Base-by-base conservation (phyloP, 2,797 vertebrate genomes). In the Helarctos malayanus region DNA sequence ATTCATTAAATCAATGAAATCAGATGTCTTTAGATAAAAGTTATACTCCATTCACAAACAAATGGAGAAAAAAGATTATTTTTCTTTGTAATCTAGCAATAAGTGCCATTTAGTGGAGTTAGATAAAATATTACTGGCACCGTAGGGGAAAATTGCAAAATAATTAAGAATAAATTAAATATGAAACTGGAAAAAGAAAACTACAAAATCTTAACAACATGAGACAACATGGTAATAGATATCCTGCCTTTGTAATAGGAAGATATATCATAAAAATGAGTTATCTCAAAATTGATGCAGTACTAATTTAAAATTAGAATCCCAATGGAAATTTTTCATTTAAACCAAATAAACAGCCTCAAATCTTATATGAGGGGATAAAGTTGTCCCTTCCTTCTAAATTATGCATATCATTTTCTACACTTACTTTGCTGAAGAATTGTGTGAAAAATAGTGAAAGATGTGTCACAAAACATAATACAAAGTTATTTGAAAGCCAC, bases 141-240 rank as follows among this genome's bases (percentile, higher is more conserved):
- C 13, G 41, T 59, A 35, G 52, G 52, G 29, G 54, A 38, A 71
- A 69, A 71, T n/a, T 80, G 8, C 56, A 80, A 78, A 81, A 69
- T 80, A 88, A 94, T 52, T 94, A 87, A 79, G 47, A 68, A 76
- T 25, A 65, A 59, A 79, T 80, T 32, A 68, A 71, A 71, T 59
- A 59, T 38, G 7, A 61, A 71, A 25, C 4, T n/a, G 32, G 13
- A 61, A 25, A 71, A 80, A 71, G 52, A 80, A 71, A 93, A 41
- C 27, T 16, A 35, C 29, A 65, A 38, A 57, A 69, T 68, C 16
- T 47, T 78, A 56, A 52, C 38, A 57, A 47, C 12, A 29, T 32
- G 27, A 54, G 27, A 19, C 8, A 52, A 29, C 27, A n/a, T 59
- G 23, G 56, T 57, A 73, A 89, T 21, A n/a, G 3, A 41, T 38